Base-by-base conservation (phyloP, 2,888 invertebrate genomes). In the Nephrotoma guestfalica region DNA sequence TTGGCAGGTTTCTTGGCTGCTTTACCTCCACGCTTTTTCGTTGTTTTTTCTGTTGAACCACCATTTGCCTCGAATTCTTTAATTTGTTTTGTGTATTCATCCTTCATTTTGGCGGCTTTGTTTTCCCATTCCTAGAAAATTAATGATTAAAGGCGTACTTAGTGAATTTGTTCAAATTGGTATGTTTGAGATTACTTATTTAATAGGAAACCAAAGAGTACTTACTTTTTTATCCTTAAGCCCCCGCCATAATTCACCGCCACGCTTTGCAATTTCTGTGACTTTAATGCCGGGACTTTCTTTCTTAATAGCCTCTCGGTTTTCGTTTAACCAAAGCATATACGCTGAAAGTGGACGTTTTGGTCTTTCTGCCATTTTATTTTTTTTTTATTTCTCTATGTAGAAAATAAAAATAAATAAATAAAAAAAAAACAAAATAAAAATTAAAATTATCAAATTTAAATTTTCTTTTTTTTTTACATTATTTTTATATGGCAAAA, bases 311-410 rank as follows among this genome's bases (percentile, higher is more conserved):
- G 93, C 92, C 89, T 97, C 97, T 88, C 99, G 94, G 87, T 94
- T 95, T 89, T 96, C 97, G 91, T 97, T 98, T 88, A 99, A 93
- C 98, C 98, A 99, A 88, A 99, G 91, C 96, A 99, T 97, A 91
- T 97, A 99, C 2, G 97, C 98, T 86, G 98, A 96, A 90, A 95
- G 94, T 57, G 98, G 96, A 90, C 98, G 94, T 92, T 99, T 99
- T 86, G 99, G 99, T 92, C 94, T 99, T 96, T 93, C 95, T 94
- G 90, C 95, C 95, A 93, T 96, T 95, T 93, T 96, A 94, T 86
- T 91, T 88, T 88, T 89, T 88, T 57, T 88, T 87, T 88, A 18
- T 83, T 18, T 83, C 85, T 42, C 18, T 85, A 43, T 30, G 11
- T 30, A 86, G 40, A 86, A 45, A 47, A 86, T 18, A 11, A 86